Evolutionary conservation across 1,140 invertebrate genomes (phyloP).

Genomic region (Caerostris darwini): DNA sequence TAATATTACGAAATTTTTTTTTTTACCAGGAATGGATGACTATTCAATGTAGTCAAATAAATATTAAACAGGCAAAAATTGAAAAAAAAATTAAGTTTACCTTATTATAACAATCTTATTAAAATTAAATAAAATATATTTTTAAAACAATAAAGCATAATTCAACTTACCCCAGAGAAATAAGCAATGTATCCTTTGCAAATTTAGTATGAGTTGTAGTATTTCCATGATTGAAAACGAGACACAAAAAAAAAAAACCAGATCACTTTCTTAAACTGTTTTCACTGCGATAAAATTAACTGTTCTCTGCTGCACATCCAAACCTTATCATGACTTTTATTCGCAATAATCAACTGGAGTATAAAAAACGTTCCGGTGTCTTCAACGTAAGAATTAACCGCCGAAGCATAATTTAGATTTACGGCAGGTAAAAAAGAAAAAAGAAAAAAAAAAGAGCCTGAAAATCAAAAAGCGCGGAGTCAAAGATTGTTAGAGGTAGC

Average conservation of each 20-base stretch:
- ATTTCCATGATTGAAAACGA: constrained; percentile 36
- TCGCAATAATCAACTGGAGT: constrained; percentile 10
- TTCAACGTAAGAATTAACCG: constrained; percentile 43
- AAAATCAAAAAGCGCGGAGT: constrained; percentile 18
- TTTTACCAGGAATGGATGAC: no score
- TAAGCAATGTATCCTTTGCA: constrained; percentile 27
- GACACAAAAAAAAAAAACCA: not conserved
- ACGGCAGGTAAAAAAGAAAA: not conserved
- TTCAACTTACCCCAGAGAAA: not conserved
- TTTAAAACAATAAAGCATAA: not conserved
- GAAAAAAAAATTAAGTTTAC: no score
- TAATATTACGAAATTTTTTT: no score
- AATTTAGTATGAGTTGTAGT: not conserved
- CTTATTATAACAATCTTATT: no score
- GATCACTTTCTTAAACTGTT: constrained; percentile 9
- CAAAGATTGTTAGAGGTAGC: constrained; percentile 28
- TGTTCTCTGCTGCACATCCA: not conserved
- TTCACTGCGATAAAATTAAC: constrained; percentile 21
- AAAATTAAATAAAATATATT: not conserved
- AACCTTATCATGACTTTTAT: constrained; percentile 34
- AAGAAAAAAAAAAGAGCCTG: not conserved
- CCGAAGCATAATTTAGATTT: constrained; percentile 51
- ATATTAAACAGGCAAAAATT: no score
- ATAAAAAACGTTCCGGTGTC: not conserved
- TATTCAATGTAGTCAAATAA: no score